phyloP scores from a whole-genome alignment of 2,113 vertebrate species.

The Dunckerocampus dactyliophorus region DNA sequence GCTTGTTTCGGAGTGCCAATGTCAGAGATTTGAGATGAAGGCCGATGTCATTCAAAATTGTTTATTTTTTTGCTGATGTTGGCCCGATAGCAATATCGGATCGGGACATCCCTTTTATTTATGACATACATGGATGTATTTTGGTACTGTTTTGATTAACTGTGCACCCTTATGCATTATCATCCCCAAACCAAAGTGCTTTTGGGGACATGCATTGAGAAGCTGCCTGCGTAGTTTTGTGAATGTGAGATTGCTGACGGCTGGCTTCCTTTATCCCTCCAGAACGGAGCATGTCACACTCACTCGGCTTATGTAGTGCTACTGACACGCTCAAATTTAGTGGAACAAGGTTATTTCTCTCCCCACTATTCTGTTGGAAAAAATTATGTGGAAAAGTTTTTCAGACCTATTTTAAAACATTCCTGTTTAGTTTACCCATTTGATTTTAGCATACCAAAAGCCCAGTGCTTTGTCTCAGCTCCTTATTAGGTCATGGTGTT shows the following conservation, averaged over 20 bases:
- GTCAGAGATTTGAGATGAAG: too few relatives aligned
- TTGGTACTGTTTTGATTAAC: neutral
- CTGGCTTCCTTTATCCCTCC: slow-evolving; percentile 31
- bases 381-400: slow-evolving; percentile 8
- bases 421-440: slow-evolving; percentile 9
- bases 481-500: slow-evolving; percentile 47
- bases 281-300: slow-evolving; percentile 19
- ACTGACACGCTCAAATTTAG: neutral
- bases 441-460: slow-evolving; percentile 6
- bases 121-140: too few relatives aligned
- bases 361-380: neutral
- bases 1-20: too few relatives aligned
- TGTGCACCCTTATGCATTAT: neutral
- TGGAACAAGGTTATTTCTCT: slow-evolving; percentile 17
- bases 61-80: too few relatives aligned
- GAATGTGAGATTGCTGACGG: slow-evolving; percentile 29
- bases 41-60: too few relatives aligned
- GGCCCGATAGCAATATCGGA: too few relatives aligned
- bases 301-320: slow-evolving; percentile 8
- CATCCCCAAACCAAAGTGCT: slow-evolving; percentile 3
- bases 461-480: slow-evolving; percentile 10
- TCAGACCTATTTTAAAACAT: slow-evolving; percentile 8
- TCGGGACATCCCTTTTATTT: too few relatives aligned
- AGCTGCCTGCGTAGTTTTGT: slow-evolving; percentile 18
- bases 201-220: slow-evolving; percentile 11